Base-by-base conservation (phyloP, 2,113 vertebrate species). In the Actenoides lindsayi region DNA sequence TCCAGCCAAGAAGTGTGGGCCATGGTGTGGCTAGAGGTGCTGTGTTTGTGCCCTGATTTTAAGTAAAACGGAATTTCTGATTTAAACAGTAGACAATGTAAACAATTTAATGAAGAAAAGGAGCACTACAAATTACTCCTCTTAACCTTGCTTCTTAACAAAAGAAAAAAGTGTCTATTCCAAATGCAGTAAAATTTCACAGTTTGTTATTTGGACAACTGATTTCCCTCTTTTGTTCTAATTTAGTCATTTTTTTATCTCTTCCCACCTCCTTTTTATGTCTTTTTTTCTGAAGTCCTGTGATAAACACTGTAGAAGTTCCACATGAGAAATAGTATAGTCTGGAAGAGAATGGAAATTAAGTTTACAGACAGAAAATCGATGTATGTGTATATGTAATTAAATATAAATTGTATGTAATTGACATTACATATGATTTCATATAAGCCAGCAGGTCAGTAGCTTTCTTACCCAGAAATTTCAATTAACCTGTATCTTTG, bases 1-100 rank as follows among this genome's bases (percentile, higher is more conserved):
- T 28, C n/a, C 42, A 44, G 37, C 23, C 5, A 51, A 70, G 11
- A 23, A 37, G 3, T 50, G 5, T 64, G 20, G 30, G 19, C 14
- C 7, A 5, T 2, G 16, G 8, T 1, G 1, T 37, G 37, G 42
- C 9, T 27, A 24, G 28, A 63, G 3, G 9, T 56, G 5, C 10
- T 64, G 48, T 25, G 18, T 15, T 54, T 90, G 25, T 73, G 24
- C 8, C 21, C 9, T 2, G 0, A 8, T 78, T 65, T 57, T 39
- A 76, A 28, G 62, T 35, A 5, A 80, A 42, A 4, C 57, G 4
- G 6, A 70, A 35, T 70, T 82, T 85, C 27, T 75, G 9, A 27
- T 27, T 62, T 48, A 90, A 25, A 57, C 6, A 41, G 8, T 30
- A 30, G 13, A 12, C 13, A 57, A 41, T 42, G 31, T 35, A 75